phyloP scores from a whole-genome alignment of 2,888 invertebrate species.

The Chrysomela aeneicollis region DNA sequence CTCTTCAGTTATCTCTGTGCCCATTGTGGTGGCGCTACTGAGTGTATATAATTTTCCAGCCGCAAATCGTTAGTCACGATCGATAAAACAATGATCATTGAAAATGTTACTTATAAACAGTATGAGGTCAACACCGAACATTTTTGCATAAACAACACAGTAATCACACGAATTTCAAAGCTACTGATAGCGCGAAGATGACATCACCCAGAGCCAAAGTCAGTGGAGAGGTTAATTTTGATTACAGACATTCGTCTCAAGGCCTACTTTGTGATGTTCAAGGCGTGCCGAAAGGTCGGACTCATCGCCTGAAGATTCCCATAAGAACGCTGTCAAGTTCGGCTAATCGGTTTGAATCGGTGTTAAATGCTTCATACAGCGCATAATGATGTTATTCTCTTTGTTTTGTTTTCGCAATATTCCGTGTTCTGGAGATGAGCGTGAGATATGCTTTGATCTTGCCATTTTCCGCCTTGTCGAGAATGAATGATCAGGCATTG shows the following conservation, averaged over 20 bases:
- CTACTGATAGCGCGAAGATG: constrained; percentile 29
- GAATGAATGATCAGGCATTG: neutral
- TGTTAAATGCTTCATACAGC: constrained; percentile 3
- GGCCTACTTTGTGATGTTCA: constrained; percentile 41
- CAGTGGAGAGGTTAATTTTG: constrained; percentile 43
- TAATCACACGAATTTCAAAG: constrained; percentile 22
- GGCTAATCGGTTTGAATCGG: constrained; percentile 17
- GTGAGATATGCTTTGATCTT: constrained; percentile 18
- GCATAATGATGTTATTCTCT: neutral
- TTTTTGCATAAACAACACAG: constrained; percentile 24
- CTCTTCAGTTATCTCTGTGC: too few relatives aligned
- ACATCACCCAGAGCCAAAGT: constrained; percentile 33
- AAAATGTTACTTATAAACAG: constrained; percentile 12
- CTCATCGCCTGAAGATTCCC: constrained; percentile 32
- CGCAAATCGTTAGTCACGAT: neutral
- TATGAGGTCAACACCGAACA: constrained; percentile 28
- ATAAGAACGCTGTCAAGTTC: constrained; percentile 18
- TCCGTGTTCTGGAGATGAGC: neutral
- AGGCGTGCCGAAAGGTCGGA: constrained; percentile 35
- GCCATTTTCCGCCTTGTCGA: neutral
- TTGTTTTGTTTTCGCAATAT: constrained; percentile 3
- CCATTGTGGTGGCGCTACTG: too few relatives aligned
- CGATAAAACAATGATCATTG: neutral
- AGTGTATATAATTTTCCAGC: neutral
- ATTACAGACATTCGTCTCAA: constrained; percentile 41